Evolutionary conservation across 1,140 invertebrate genomes (phyloP).

Genomic region (Camponotus pennsylvanicus): DNA sequence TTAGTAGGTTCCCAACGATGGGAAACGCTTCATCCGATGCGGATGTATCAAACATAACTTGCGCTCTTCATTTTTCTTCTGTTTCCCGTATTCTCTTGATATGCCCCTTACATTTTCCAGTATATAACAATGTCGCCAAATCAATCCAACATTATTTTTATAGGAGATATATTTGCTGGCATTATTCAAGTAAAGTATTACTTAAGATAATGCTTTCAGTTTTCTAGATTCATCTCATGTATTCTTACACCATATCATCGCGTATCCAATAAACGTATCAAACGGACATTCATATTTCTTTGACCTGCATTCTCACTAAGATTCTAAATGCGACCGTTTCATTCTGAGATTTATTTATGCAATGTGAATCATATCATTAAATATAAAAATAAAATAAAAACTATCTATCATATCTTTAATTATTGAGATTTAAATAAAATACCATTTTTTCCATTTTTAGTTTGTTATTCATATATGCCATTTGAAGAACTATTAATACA

Average conservation of each 20-base stretch:
- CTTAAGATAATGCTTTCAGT: conserved; percentile 19
- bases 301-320: conserved; percentile 18
- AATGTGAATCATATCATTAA: conserved; percentile 41
- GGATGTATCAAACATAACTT: conserved; percentile 65
- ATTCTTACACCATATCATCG: conserved; percentile 24
- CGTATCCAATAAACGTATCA: neutral
- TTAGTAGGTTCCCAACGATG: conserved; percentile 40
- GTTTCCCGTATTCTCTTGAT: neutral
- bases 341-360: conserved; percentile 33
- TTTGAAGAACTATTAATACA: neutral
- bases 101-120: no score
- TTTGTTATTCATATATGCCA: neutral
- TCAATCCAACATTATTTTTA: conserved; percentile 7
- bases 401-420: neutral
- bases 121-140: neutral
- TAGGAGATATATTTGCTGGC: neutral
- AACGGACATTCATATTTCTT: conserved; percentile 37
- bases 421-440: neutral
- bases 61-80: conserved; percentile 21
- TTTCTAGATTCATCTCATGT: neutral
- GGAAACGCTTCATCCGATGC: conserved; percentile 64
- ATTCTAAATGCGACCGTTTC: conserved; percentile 24
- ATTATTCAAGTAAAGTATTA: neutral
- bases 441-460: neutral
- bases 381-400: conserved; percentile 22